Conservation (phyloP, 2,113 vertebrate genomes). For the Tachysurus fulvidraco region DNA sequence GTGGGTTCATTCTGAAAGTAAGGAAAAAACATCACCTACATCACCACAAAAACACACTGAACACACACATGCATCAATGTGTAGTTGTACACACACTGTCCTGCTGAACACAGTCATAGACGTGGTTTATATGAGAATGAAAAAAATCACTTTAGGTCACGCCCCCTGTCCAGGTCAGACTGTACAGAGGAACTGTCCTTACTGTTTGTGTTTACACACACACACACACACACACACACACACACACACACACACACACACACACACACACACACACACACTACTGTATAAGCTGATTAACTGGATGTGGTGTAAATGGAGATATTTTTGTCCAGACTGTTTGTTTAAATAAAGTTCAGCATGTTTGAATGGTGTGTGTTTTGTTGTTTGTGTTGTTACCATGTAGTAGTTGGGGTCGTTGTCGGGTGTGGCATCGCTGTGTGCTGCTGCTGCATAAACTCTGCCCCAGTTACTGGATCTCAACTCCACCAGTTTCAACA, state of each 20-base stretch:
- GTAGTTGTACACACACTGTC: not conserved
- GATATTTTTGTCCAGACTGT: not conserved
- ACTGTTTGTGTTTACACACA: too few relatives aligned
- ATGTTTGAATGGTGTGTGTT: not conserved
- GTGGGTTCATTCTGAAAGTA: conserved; percentile 90
- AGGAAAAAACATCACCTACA: not conserved
- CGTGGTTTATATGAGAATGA: not conserved
- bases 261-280: too few relatives aligned
- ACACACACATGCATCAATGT: not conserved
- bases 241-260: too few relatives aligned
- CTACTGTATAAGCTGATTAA: too few relatives aligned
- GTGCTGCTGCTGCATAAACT: conserved; percentile 76
- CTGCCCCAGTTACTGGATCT: conserved; percentile 96
- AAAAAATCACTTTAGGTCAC: too few relatives aligned
- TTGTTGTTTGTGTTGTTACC: conserved; percentile 68
- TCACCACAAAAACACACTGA: not conserved
- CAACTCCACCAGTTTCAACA: conserved; percentile 89
- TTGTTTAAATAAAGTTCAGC: not conserved
- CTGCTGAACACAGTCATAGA: not conserved
- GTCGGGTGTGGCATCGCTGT: conserved; percentile 89
- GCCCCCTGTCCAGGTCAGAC: too few relatives aligned
- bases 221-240: too few relatives aligned
- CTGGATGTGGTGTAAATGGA: not conserved
- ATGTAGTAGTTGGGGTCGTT: conserved; percentile 99
- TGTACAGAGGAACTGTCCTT: too few relatives aligned